A percentile compares a stretch with the other conserved stretches of the same genome.
phyloP scores from a whole-genome alignment of 2,888 invertebrate genomes.

The Timema cristinae region DNA sequence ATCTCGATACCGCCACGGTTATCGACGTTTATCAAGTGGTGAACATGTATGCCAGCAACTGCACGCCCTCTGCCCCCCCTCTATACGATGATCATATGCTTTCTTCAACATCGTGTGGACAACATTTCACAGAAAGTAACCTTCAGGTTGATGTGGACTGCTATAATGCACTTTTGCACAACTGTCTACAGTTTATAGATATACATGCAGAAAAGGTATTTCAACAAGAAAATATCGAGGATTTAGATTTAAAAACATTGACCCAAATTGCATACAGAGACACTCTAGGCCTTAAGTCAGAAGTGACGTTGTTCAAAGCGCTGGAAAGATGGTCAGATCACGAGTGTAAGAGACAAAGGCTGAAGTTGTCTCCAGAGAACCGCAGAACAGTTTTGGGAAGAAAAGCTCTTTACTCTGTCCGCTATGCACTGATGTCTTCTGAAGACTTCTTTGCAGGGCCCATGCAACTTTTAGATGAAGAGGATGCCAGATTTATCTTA shows the following conservation, averaged over 20 bases:
- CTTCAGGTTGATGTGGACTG: too few relatives aligned
- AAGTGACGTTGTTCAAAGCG: conserved; percentile 49
- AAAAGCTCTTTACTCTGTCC: conserved; percentile 51
- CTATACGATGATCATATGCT: too few relatives aligned
- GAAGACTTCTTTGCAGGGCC: conserved; percentile 60
- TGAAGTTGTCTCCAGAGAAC: conserved; percentile 51
- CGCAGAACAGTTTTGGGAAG: conserved; percentile 49
- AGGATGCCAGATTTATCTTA: conserved; percentile 46
- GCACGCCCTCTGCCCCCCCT: too few relatives aligned
- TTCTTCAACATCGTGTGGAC: too few relatives aligned
- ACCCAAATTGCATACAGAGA: conserved; percentile 62
- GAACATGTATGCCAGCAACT: conserved; percentile 37
- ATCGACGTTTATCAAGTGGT: conserved; percentile 57
- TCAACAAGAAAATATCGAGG: conserved; percentile 53
- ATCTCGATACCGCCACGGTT: conserved; percentile 60
- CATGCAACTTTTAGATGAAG: conserved; percentile 50
- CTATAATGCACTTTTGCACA: conserved; percentile 54
- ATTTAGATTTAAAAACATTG: conserved; percentile 62
- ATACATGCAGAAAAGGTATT: conserved; percentile 53
- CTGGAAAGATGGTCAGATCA: conserved; percentile 58
- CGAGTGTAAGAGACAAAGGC: conserved; percentile 52
- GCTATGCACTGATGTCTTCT: conserved; percentile 63
- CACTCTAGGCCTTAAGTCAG: conserved; percentile 60
- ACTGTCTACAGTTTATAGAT: conserved; percentile 63
- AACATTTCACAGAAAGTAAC: too few relatives aligned